These are phyloP conservation scores for Amiota communis DNA, from an alignment of 2,888 invertebrate genomes.

Conservation along the genomic window DNA sequence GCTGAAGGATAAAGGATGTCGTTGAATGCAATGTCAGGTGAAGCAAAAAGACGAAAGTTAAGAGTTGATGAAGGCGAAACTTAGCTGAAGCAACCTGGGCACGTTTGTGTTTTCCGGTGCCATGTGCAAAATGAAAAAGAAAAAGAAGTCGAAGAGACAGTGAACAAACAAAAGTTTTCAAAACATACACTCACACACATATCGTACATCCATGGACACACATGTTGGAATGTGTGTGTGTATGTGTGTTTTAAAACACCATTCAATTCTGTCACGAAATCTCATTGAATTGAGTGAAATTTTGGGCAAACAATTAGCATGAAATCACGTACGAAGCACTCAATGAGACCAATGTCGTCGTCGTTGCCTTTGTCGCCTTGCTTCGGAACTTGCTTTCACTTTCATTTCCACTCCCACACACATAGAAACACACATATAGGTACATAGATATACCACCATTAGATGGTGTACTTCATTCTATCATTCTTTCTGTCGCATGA, in stretches of 20 bases:
- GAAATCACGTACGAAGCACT: conserved; percentile 59
- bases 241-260: neutral
- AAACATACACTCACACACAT: neutral
- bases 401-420: no score
- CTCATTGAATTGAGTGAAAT: conserved; percentile 38
- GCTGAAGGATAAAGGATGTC: conserved; percentile 2
- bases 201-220: neutral
- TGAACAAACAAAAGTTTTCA: conserved; percentile 15
- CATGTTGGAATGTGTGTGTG: neutral
- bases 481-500: no score
- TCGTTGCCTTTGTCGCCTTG: no score
- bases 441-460: neutral
- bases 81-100: no score
- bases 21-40: conserved; percentile 18
- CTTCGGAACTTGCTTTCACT: no score
- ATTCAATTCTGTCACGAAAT: neutral
- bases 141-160: conserved; percentile 15
- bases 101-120: no score
- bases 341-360: conserved; percentile 28
- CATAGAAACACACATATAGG: neutral
- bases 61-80: no score
- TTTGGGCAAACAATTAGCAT: conserved; percentile 60
- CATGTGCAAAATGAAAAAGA: neutral
- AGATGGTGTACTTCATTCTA: no score
- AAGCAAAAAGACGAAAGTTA: neutral